Base-by-base conservation (phyloP, 2,113 vertebrate genomes). In the Ariopsis seemanni region DNA sequence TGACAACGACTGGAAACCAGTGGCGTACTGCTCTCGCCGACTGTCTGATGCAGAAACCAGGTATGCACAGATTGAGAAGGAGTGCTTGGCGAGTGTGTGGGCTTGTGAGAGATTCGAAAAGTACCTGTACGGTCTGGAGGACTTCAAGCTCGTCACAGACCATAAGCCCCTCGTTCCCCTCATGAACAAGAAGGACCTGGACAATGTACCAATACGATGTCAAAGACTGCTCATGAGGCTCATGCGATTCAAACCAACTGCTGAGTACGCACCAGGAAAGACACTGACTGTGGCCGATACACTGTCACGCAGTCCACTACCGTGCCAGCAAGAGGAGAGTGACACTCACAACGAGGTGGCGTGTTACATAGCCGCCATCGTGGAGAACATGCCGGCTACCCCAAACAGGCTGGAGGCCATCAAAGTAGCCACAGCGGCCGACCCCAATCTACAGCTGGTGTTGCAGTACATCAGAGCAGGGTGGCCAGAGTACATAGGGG, bases 401-500 rank as follows among this genome's bases (percentile, higher is more conserved):
- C 58, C 50, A 25, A 18, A 17, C 17, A 88, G 53, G 22, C 10
- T 87, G 2, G 82, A 84, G 10, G 52, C 48, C 63, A 86, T 90
- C 11, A 80, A 58, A 34, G 34, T 22, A 55, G 84, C 84, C 25
- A 90, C 86, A 89, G 34, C n/a, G 20, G 57, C 72, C 5, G 74
- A 88, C 17, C 22, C 27, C 0, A 86, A 75, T 18, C 25, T 89
- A 22, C 88, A 89, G 42, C 50, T 65, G 8, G 63, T 79, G 25
- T 57, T 34, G 74, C 42, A 89, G 27, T 84, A 86, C 34, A 77
- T 91, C 48, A n/a, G 3, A 74, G 18, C 30, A 82, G 82, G 90
- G 22, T 89, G 90, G 90, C 82, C 83, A 15, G 2, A 30, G 1
- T 75, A 87, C 62, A 48, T 58, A 63, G 65, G 50, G 1, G 71